These are phyloP conservation scores for Halocynthia aurantium DNA, from an alignment of 23 tunicate species.

Conservation along the genomic window DNA sequence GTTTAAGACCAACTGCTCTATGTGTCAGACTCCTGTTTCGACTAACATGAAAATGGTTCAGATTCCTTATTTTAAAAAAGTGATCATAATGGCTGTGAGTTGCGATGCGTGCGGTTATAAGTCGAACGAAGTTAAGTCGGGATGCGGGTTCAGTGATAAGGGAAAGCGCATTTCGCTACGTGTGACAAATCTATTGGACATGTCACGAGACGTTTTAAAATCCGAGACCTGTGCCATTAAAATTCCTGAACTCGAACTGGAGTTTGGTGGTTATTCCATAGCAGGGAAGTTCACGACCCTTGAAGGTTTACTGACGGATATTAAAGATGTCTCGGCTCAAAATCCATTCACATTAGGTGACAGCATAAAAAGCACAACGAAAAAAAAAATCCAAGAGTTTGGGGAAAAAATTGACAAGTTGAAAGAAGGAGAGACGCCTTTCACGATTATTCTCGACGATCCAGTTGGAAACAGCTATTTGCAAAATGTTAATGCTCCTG, in stretches of 20 bases:
- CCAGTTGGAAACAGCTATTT: conserved; percentile 73
- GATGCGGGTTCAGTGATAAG: conserved; percentile 76
- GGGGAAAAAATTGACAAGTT: conserved; percentile 29
- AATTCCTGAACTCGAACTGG: conserved; percentile 82
- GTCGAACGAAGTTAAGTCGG: conserved; percentile 90
- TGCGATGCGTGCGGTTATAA: conserved; percentile 86
- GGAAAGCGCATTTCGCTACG: conserved; percentile 74
- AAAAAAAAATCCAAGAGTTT: conserved; percentile 25
- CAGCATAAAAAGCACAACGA: conserved; percentile 18
- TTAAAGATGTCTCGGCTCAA: conserved; percentile 41
- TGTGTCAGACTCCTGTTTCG: conserved; percentile 42
- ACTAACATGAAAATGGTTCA: conserved; percentile 89
- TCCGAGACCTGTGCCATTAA: conserved; percentile 65
- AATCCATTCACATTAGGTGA: conserved; percentile 91
- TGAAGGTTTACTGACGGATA: conserved; percentile 78
- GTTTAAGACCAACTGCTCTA: conserved; percentile 53
- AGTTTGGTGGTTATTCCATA: conserved; percentile 48
- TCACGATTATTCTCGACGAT: conserved; percentile 80
- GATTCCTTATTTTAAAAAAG: conserved; percentile 91
- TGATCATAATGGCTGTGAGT: conserved; percentile 73
- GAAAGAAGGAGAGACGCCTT: conserved; percentile 35
- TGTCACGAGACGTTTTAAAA: conserved; percentile 76
- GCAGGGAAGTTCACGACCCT: conserved; percentile 98
- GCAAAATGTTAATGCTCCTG: conserved; percentile 76
- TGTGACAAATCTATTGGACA: conserved; percentile 33